Base-by-base conservation (phyloP, 2,888 invertebrate genomes). In the Stenurella melanura region DNA sequence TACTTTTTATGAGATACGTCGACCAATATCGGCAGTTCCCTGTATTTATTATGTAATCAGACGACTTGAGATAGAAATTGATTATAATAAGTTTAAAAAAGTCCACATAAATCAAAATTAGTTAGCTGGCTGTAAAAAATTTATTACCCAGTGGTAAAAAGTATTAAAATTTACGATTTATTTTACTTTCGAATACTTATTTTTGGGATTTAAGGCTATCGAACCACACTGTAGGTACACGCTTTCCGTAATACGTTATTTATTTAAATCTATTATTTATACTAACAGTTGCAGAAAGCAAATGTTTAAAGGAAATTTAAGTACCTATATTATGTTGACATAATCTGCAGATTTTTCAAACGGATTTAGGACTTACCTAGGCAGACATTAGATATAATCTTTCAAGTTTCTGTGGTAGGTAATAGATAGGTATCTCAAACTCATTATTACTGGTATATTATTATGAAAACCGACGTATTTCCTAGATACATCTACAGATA, bases 301-400 rank as follows among this genome's bases (percentile, higher is more conserved):
- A 30, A 38, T 19, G 21, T 21, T 30, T 10, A 60, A 60, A n/a
- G 9, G 12, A 64, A 42, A 18, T 64, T 42, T 67, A 61, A 63
- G 63, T 26, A 34, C 30, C 30, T 34, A 50, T 50, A 72, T 56
- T 60, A 72, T 38, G 54, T 72, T 50, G 50, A 63, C 54, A 26
- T 72, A 72, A 72, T 72, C 72, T 72, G 42, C 12, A 72, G 63
- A 72, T 63, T 72, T 71, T 18, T 38, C 71, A 71, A 60, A 71
- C 26, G 60, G 71, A 60, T 71, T 71, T 60, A 17, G 19, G n/a
- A 38, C 67, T 21, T 54, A 54, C 67, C 50, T 30, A 54, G 10
- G 50, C 54, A 67, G 54, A 21, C 58, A 26, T 67, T 67, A 67
- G 67, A 67, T 67, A 26, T 67, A 67, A 67, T 67, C 67, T 67